Base-by-base conservation (phyloP, 1,140 invertebrate species). In the Microplitis demolitor region DNA sequence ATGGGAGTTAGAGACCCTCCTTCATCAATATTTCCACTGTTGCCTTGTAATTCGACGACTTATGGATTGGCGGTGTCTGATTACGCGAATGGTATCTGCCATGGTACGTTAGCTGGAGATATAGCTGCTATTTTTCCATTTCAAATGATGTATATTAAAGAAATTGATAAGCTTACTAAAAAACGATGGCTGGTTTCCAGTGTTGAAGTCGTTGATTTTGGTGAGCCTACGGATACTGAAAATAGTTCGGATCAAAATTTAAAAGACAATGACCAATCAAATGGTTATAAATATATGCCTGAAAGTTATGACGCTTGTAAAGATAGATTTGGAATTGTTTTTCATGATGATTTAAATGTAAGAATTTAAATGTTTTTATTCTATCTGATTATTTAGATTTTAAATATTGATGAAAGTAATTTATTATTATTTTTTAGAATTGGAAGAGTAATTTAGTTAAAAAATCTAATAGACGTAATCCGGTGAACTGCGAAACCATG, bases 41-140 rank as follows among this genome's bases (percentile, higher is more conserved):
- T 88, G 50, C 75, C 82, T 61, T 82, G 84, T 2, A 86, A 84
- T 73, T 82, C 82, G 16, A 66, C 84, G n/a, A 81, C 80, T 74
- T 87, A 79, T 66, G 84, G 76, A 4, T 68, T 87, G 33, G 71
- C 77, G 3, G 69, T 78, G 45, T 86, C 82, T 34, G 85, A 87
- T 72, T 79, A 79, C 76, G 79, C 82, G 2, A 89, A 89, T 75
- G 79, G 82, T 16, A 76, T 88, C 33, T 84, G 85, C 37, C 84
- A 86, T 67, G 85, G 85, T 3, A 87, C 84, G 63, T 74, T 84
- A 37, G 81, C 85, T 68, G 89, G 89, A 34, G 87, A 88, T 76
- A 73, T 89, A 66, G 69, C 82, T 50, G 78, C 84, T 0, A 79
- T 87, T 6, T 87, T 87, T 77, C 83, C 83, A 24, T 81, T 85